Base-by-base conservation (phyloP, 2,113 vertebrate genomes). In the Heliornis fulica region DNA sequence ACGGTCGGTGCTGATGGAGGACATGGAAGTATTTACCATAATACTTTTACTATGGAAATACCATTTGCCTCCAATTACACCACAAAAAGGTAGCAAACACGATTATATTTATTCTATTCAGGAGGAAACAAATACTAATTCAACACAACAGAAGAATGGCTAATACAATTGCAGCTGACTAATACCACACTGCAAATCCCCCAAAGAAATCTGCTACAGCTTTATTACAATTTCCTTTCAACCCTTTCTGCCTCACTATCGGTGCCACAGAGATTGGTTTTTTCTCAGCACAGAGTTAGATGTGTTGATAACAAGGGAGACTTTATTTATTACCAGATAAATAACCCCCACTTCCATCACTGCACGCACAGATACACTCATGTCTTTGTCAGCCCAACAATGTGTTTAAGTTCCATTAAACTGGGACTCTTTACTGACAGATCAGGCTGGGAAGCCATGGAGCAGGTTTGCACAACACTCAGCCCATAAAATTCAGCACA, bases 71-170 rank as follows among this genome's bases (percentile, higher is more conserved):
- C 53, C 88, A 87, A 76, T 60, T 48, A 34, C 13, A 41, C 4
- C 31, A 34, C 29, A 40, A 76, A 31, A 60, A 89, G 89, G 68
- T 76, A 80, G 71, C 90, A 92, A 95, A 94, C 40, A 4, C 11
- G 64, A 96, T 95, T 93, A 60, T 31, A 51, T 78, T 79, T 29
- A 48, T 78, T 93, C 95, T 93, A 28, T 88, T 79, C 91, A 72
- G 57, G 38, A 91, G 85, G 81, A 76, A 87, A 59, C 76, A 93
- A 86, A 72, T 88, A 87, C 83, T 92, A 92, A 93, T 89, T 85
- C 77, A 63, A 84, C 89, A 43, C 87, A 68, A 34, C 68, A 79
- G 5, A 50, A 50, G 71, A 68, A 32, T 1, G 5, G 63, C 59
- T 83, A 79, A 96, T 31, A 51, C 94, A 88, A 60, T 20, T 11